Conservation (phyloP, 2,797 vertebrate species). For the Varecia variegata region DNA sequence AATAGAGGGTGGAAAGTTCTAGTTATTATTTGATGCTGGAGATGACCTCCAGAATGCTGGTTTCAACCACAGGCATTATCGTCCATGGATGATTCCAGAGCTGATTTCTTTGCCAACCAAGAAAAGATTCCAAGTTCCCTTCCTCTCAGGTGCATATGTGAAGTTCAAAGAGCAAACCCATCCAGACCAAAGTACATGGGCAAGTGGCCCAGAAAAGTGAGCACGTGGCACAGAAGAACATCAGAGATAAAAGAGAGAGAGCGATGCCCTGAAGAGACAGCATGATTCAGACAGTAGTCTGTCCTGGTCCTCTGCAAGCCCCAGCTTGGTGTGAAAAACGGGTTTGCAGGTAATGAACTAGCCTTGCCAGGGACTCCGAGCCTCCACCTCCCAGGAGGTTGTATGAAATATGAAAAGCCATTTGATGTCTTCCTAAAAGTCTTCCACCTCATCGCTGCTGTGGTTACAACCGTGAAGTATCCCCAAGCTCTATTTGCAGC, state of each 20-base stretch:
- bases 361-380: constrained; percentile 1
- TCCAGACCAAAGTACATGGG: not conserved
- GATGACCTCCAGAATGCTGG: not conserved
- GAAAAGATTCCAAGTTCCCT: constrained; percentile 2
- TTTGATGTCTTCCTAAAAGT: constrained; percentile 24
- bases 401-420: constrained; percentile 41
- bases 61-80: not conserved
- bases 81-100: not conserved
- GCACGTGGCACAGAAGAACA: not conserved
- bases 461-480: not conserved
- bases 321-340: constrained; percentile 43
- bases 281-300: constrained; percentile 71
- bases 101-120: constrained; percentile 10
- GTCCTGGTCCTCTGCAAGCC: constrained; percentile 33
- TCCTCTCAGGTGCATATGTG: not conserved
- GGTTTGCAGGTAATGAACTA: not conserved
- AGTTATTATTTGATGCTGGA: not conserved
- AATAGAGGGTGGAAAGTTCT: not conserved
- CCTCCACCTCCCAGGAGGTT: not conserved
- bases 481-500: not conserved
- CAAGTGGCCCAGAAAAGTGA: constrained; percentile 11
- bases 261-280: constrained; percentile 67
- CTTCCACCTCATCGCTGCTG: not conserved
- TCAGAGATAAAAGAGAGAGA: constrained; percentile 66
- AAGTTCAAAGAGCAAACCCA: not conserved